phyloP scores from a whole-genome alignment of 2,113 vertebrate genomes.

The Sapajus apella region DNA sequence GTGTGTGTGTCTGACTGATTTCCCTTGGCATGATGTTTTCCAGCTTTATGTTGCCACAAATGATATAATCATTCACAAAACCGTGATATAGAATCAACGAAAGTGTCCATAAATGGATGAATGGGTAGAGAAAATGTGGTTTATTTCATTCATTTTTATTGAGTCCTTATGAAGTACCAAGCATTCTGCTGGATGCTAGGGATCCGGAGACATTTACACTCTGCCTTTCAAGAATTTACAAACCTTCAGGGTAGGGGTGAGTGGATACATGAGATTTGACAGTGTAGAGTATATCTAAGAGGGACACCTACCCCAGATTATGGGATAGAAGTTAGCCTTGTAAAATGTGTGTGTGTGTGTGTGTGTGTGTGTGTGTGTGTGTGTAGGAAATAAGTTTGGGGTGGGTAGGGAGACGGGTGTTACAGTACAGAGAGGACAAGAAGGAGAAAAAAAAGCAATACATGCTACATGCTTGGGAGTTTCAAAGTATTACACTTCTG shows the following conservation, averaged over 20 bases:
- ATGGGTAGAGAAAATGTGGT: neutral
- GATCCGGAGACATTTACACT: neutral
- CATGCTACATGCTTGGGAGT: neutral
- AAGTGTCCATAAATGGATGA: neutral
- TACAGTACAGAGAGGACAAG: neutral
- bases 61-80: neutral
- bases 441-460: neutral
- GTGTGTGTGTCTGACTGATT: neutral
- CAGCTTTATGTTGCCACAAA: neutral
- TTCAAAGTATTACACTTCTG: neutral
- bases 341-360: neutral
- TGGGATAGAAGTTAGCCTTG: neutral
- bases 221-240: neutral
- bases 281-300: neutral
- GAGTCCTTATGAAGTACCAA: neutral
- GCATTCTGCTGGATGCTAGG: neutral
- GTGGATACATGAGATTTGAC: neutral
- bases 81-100: neutral
- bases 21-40: neutral
- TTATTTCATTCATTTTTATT: neutral
- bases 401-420: neutral
- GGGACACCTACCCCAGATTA: neutral
- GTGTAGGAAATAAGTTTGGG: neutral
- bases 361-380: neutral
- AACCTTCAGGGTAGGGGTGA: neutral